These are phyloP conservation scores for Hymenopus coronatus DNA, from an alignment of 2,888 invertebrate genomes.

Conservation along the genomic window DNA sequence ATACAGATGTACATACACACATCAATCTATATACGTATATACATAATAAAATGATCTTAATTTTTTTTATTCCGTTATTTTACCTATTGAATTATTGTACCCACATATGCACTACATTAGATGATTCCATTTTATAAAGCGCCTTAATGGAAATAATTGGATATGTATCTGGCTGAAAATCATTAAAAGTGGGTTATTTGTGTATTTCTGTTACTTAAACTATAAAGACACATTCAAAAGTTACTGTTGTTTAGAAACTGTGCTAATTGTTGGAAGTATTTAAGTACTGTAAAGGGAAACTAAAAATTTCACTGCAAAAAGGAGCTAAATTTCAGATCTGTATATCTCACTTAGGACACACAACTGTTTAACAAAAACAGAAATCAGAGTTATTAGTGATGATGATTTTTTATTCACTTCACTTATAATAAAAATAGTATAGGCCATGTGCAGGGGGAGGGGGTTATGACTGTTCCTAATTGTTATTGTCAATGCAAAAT, in stretches of 20 bases:
- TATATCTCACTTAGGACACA: too few relatives aligned
- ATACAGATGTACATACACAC: too few relatives aligned
- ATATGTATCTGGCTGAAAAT: neutral
- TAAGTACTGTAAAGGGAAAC: neutral
- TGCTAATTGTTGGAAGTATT: neutral
- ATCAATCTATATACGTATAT: too few relatives aligned
- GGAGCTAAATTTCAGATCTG: neutral
- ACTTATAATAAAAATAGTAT: neutral
- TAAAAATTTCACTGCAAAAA: neutral
- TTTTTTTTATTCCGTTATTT: too few relatives aligned
- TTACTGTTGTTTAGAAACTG: neutral
- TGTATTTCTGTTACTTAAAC: neutral
- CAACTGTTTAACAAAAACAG: too few relatives aligned
- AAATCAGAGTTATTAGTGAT: neutral
- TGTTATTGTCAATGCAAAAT: neutral
- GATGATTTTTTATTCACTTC: neutral
- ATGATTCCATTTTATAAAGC: too few relatives aligned
- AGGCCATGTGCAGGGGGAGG: neutral
- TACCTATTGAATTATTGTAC: too few relatives aligned
- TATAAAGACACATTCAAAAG: neutral
- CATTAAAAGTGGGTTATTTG: neutral
- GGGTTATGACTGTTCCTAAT: neutral
- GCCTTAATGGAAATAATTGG: too few relatives aligned
- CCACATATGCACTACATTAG: too few relatives aligned
- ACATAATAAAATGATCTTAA: too few relatives aligned